Evolutionary conservation across 1,140 invertebrate genomes (phyloP).

Genomic region (Matsumurasca onukii): DNA sequence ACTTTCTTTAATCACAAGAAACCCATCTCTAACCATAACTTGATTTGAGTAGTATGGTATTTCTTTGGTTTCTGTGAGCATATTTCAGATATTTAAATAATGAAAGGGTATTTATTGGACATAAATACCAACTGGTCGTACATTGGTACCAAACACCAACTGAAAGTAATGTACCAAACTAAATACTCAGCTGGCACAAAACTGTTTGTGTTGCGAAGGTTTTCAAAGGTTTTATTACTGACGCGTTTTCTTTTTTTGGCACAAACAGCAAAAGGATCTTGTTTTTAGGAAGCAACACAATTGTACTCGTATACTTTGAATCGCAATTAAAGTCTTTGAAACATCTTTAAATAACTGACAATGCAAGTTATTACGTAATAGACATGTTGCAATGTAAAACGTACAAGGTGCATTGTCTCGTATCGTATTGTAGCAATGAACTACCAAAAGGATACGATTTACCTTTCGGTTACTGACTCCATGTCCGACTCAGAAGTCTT

Average conservation of each 20-base stretch:
- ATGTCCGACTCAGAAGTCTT: not conserved
- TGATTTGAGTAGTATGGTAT: not conserved
- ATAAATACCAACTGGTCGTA: not conserved
- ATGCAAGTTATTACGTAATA: not conserved
- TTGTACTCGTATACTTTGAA: no score
- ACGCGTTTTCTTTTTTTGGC: no score
- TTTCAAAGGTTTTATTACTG: no score
- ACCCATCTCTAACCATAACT: not conserved
- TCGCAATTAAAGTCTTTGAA: no score
- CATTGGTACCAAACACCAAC: no score
- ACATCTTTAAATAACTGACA: no score
- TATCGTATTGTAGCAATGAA: not conserved
- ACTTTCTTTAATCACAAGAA: no score
- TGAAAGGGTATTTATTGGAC: not conserved
- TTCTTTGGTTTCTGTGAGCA: not conserved
- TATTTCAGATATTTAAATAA: not conserved
- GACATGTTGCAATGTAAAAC: not conserved
- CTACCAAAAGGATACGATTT: not conserved
- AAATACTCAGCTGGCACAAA: no score
- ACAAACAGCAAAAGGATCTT: no score
- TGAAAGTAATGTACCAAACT: no score
- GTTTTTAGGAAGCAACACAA: no score
- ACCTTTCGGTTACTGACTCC: not conserved
- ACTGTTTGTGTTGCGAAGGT: no score
- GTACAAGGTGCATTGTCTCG: not conserved